These are phyloP conservation scores for Caenorhabditis afra DNA, from an alignment of 2,888 invertebrate genomes.

Conservation along the genomic window DNA sequence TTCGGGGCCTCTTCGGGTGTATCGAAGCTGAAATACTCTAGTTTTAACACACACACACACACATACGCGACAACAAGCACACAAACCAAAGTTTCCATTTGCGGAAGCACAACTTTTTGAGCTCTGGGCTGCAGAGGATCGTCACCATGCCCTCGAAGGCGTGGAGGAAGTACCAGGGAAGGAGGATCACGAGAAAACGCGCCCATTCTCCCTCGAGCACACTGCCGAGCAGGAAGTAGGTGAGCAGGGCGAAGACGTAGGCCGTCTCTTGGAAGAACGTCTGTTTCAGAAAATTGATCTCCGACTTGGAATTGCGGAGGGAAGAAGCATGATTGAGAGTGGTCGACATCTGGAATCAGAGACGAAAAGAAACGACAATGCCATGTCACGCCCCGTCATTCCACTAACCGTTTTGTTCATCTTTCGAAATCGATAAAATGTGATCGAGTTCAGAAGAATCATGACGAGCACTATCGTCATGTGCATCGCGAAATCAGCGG, in stretches of 20 bases:
- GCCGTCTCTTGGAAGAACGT: slow-evolving; percentile 28
- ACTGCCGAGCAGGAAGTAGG: slow-evolving; percentile 27
- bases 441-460: slow-evolving; percentile 28
- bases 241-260: slow-evolving; percentile 20
- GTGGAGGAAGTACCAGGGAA: slow-evolving; percentile 42
- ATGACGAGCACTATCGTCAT: slow-evolving; percentile 28
- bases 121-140: slow-evolving; percentile 32
- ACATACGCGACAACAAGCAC: neutral
- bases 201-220: slow-evolving; percentile 23
- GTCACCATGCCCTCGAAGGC: slow-evolving; percentile 39
- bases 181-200: slow-evolving; percentile 32
- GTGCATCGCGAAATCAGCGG: slow-evolving; percentile 31
- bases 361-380: no score
- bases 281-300: slow-evolving; percentile 29
- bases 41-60: no score
- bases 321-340: slow-evolving; percentile 27
- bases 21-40: slow-evolving; percentile 14
- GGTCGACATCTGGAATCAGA: slow-evolving; percentile 21
- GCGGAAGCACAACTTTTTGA: slow-evolving; percentile 31
- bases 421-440: slow-evolving; percentile 32
- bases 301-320: slow-evolving; percentile 27
- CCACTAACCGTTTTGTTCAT: slow-evolving; percentile 24
- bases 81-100: slow-evolving; percentile 37
- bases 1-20: slow-evolving; percentile 4
- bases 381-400: no score